Evolutionary conservation across 1,140 invertebrate species (phyloP), one percentile per base, ranked within the genome.

Genomic region (Temnothorax curvispinosus): DNA sequence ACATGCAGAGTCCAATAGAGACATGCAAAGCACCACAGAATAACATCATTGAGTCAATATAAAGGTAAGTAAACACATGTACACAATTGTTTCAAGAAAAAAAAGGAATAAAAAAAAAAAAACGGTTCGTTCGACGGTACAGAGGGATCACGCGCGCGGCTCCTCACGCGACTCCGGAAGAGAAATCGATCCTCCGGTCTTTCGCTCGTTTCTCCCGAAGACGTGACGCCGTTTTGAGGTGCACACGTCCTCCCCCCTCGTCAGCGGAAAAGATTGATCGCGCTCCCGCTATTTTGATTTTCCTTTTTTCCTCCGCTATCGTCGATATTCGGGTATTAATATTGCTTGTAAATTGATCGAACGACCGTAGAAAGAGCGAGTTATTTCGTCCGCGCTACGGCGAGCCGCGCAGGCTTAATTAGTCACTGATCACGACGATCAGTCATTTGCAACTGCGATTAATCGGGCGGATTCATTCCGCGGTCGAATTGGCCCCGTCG

Each of bases 1-100:
- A 94, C 94, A 95, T 94, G 94, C 94, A 94, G 94, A 94, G 90
- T 95, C 94, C 94, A 94, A 95, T 94, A 94, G 93, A 95, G 94
- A 95, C 94, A 94, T 95, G 94, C 94, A 94, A 94, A 95, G 94
- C 94, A 95, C 93, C 93, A 95, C 92, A 94, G 91, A 94, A 94
- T 94, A 94, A 95, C 90, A 94, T 94, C 90, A 92, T 93, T 94
- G 91, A 91, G 88, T 94, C 90, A 94, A 94, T 94, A 92, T 91
- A 93, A 93, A 78, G 91, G 81, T 91, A 92, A 92, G 69, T 93
- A 93, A 93, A 92, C 82, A 93, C 87, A 94, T 92, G 85, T 92
- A 93, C 74, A 93, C 87, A 93, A 89, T 93, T 89, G 80, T 92
- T 90, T 27, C 27, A 64, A 82, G 52, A 81, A 87, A 90, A 91